Evolutionary conservation across 2,113 vertebrate species (phyloP).

Genomic region (Callospermophilus lateralis): DNA sequence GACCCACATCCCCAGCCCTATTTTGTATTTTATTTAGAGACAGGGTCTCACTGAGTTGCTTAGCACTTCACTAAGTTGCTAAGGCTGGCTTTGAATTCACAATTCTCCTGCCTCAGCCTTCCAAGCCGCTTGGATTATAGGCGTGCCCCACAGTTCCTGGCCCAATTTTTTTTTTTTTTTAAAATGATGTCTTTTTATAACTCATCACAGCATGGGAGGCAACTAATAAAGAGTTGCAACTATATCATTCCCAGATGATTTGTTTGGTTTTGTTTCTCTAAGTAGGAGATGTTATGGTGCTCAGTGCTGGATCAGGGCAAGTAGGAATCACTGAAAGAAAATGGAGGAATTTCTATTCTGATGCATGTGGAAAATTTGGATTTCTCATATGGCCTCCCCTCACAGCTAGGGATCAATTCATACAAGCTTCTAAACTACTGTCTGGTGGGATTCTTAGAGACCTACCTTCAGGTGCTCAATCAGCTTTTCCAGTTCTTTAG

Average conservation of each 20-base stretch:
- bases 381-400: background rate
- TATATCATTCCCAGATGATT: background rate
- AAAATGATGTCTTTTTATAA: background rate
- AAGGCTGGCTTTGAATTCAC: too few relatives aligned
- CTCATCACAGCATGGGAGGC: background rate
- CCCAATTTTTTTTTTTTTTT: background rate
- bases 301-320: background rate
- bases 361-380: background rate
- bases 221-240: background rate
- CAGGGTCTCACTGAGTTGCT: too few relatives aligned
- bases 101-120: too few relatives aligned
- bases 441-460: background rate
- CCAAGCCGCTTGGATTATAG: too few relatives aligned
- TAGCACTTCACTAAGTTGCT: too few relatives aligned
- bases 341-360: background rate
- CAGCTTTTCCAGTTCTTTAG: constrained; percentile 92
- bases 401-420: background rate
- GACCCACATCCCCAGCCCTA: too few relatives aligned
- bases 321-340: background rate
- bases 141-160: too few relatives aligned
- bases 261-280: constrained; percentile 38
- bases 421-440: background rate
- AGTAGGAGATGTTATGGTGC: constrained; percentile 22
- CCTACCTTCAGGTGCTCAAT: constrained; percentile 94
- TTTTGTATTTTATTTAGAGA: too few relatives aligned